Evolutionary conservation across 2,797 vertebrate species (phyloP), one percentile per base, ranked within the genome.

Genomic region (Xerus rutilus): DNA sequence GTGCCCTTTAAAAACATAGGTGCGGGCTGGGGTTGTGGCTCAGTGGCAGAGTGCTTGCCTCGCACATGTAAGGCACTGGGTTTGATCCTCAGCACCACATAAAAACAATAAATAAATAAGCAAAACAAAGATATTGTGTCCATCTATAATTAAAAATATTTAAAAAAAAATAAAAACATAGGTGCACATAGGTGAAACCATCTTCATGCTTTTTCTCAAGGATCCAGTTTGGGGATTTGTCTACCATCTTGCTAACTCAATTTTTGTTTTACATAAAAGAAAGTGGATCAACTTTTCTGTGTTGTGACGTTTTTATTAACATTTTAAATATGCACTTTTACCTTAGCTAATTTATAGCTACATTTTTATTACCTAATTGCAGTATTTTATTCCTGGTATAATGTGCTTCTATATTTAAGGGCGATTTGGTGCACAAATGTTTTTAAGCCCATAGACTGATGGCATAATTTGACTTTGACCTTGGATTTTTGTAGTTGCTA

Each of bases 401-500:
- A 57, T 49, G 49, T 73, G 77, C 93, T 87, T 85, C 49, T 67
- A 14, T 76, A 82, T 84, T 85, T 35, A 84, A 84, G 78, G 45
- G 85, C 52, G 70, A 62, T 49, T 30, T 7, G 69, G 79, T 62
- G 49, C 28, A 67, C 70, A 93, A 62, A 64, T 78, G 78, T 43
- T 76, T 83, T 83, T 73, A 88, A 59, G 77, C 7, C 30, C 35
- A 67, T 62, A 21, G 91, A 86, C 2, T 52, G 76, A 70, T 69
- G 89, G 23, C 52, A 64, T 14, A 14, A 47, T 89, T 95, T 85
- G 54, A 17, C 93, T 86, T 97, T 11, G 2, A 52, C 90, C 82
- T 97, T 94, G 79, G 87, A 94, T 97, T 76, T 47, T 54, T 67
- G 86, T 96, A 91, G 96, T 95, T 98, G 77, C 92, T 97, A 85